Percentiles rank a stretch among this genome's conserved stretches.
These are phyloP conservation scores for Empis livida DNA, from an alignment of 2,888 invertebrate genomes.

Conservation along the genomic window DNA sequence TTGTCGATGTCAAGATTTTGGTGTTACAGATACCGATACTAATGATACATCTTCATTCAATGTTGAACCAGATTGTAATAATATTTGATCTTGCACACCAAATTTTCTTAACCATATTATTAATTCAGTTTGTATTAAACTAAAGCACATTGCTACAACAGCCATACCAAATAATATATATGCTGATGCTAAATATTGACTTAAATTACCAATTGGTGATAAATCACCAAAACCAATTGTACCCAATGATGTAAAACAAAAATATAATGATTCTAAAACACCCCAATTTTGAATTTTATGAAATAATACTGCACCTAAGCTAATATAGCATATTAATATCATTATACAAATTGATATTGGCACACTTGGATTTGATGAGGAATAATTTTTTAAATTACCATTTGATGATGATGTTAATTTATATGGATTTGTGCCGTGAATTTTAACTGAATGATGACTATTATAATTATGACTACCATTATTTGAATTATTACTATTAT, in stretches of 20 bases:
- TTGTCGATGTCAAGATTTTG: slow-evolving; percentile 45
- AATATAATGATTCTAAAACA: slow-evolving; percentile 72
- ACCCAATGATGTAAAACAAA: slow-evolving; percentile 65
- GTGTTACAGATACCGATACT: slow-evolving; percentile 41
- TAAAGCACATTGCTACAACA: slow-evolving; percentile 77
- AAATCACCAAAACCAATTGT: slow-evolving; percentile 77
- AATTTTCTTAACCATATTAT: slow-evolving; percentile 36
- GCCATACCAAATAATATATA: slow-evolving; percentile 78
- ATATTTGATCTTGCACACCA: slow-evolving; percentile 31
- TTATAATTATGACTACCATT: slow-evolving; percentile 1
- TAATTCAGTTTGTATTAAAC: slow-evolving; percentile 69
- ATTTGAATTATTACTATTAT: slow-evolving; percentile 5
- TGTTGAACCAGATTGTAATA: slow-evolving; percentile 32
- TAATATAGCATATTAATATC: slow-evolving; percentile 75
- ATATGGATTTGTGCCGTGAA: slow-evolving; percentile 7
- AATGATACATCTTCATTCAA: slow-evolving; percentile 35
- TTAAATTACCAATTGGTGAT: slow-evolving; percentile 53
- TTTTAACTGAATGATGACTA: slow-evolving; percentile 1
- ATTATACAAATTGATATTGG: slow-evolving; percentile 78
- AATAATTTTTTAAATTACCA: slow-evolving; percentile 3
- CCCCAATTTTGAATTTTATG: slow-evolving; percentile 86
- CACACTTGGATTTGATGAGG: slow-evolving; percentile 41
- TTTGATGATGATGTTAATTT: slow-evolving; percentile 13
- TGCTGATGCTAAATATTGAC: slow-evolving; percentile 63
- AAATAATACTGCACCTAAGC: slow-evolving; percentile 80